Evolutionary conservation across 1,140 invertebrate genomes (phyloP), one percentile per base, ranked within the genome.

Genomic region (Hyposmocoma kahamanoa): DNA sequence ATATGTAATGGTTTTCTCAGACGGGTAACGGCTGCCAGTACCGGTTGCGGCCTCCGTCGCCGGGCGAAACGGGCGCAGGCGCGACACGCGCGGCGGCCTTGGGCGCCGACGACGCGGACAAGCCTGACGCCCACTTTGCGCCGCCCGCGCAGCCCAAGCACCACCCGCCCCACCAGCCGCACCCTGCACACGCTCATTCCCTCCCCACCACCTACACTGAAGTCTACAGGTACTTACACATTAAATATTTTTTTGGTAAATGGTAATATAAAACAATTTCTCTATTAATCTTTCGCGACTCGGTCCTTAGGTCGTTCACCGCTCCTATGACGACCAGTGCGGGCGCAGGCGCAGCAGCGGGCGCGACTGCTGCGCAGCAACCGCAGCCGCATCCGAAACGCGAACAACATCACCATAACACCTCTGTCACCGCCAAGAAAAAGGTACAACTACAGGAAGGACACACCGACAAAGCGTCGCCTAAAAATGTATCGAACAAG

Each of bases 181-280:
- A n/a, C n/a, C n/a, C n/a, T n/a, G n/a, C n/a, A n/a, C n/a, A n/a
- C n/a, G n/a, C n/a, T n/a, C n/a, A n/a, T n/a, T n/a, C n/a, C n/a
- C n/a, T n/a, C n/a, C n/a, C n/a, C n/a, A n/a, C n/a, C n/a, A n/a
- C n/a, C n/a, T n/a, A n/a, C n/a, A n/a, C n/a, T 42, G 69, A 74
- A 30, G 69, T 74, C 42, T 71, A 67, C 38, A 66, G 72, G 66
- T n/a, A n/a, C n/a, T n/a, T n/a, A n/a, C n/a, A n/a, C n/a, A n/a
- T n/a, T n/a, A n/a, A n/a, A n/a, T n/a, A n/a, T n/a, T n/a, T n/a
- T n/a, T n/a, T n/a, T n/a, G n/a, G n/a, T n/a, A n/a, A n/a, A n/a
- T n/a, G n/a, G n/a, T n/a, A n/a, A n/a, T n/a, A n/a, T n/a, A n/a
- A n/a, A n/a, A n/a, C n/a, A n/a, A n/a, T n/a, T n/a, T n/a, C n/a